Conservation (phyloP, 1,140 invertebrate genomes). For the Papilio dardanus region DNA sequence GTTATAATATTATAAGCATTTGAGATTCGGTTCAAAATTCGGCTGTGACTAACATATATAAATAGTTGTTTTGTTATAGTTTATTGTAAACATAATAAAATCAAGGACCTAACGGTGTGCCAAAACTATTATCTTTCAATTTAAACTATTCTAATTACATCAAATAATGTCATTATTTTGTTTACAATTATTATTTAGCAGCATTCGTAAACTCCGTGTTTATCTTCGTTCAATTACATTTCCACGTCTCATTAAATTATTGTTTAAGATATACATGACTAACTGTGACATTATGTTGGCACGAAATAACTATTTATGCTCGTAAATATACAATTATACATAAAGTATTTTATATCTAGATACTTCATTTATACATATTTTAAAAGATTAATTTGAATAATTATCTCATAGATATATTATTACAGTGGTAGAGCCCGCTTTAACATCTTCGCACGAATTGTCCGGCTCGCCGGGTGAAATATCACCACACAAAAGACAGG, state of each 20-base stretch:
- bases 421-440: no score
- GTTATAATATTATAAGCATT: no score
- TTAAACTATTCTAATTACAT: not conserved
- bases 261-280: not conserved
- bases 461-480: no score
- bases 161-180: not conserved
- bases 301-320: not conserved
- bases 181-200: constrained; percentile 3
- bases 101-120: not conserved
- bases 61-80: not conserved
- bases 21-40: no score
- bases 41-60: not conserved
- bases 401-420: no score
- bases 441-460: no score
- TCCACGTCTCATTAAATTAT: constrained; percentile 9
- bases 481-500: no score
- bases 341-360: no score
- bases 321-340: not conserved
- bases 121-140: not conserved
- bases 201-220: constrained; percentile 4
- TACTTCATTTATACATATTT: no score
- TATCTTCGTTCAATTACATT: not conserved
- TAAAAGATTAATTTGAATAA: no score
- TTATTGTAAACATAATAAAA: not conserved
- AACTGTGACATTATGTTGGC: not conserved